phyloP scores from a whole-genome alignment of 2,888 invertebrate genomes.

The Folsomia candida region DNA sequence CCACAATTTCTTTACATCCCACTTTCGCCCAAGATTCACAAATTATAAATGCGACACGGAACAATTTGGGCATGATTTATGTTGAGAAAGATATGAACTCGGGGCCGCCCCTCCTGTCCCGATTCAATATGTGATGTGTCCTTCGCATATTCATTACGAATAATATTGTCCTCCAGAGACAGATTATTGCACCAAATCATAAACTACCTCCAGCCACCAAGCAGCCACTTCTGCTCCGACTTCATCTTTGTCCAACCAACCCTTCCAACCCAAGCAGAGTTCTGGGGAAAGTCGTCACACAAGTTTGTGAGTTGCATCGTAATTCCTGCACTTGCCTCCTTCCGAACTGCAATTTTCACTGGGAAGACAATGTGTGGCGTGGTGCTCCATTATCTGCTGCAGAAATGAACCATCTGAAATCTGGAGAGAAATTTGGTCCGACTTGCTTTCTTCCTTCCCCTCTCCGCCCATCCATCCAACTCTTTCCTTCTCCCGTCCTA shows the following conservation, averaged over 20 bases:
- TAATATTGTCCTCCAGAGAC: conserved; percentile 51
- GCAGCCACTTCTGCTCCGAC: conserved; percentile 26
- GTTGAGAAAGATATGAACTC: conserved; percentile 45
- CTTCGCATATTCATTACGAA: conserved; percentile 52
- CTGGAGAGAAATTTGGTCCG: conserved; percentile 2
- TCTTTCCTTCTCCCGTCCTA: conserved; percentile 36
- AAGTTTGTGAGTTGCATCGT: conserved; percentile 13
- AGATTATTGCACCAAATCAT: conserved; percentile 52
- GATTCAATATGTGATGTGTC: conserved; percentile 51
- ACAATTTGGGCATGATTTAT: conserved; percentile 47
- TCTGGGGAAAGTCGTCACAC: conserved; percentile 6
- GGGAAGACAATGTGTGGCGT: background rate
- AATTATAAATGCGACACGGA: background rate
- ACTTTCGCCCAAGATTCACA: background rate
- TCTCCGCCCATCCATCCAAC: no score
- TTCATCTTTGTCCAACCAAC: conserved; percentile 17
- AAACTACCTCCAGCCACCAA: conserved; percentile 43
- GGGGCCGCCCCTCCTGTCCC: conserved; percentile 39
- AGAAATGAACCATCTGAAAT: background rate
- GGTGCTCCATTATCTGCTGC: background rate
- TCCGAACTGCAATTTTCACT: background rate
- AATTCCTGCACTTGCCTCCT: background rate
- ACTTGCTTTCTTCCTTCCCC: conserved; percentile 20
- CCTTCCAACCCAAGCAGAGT: background rate
- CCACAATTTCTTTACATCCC: background rate